A percentile compares a stretch with the other conserved stretches of the same genome.
These are phyloP conservation scores for Brachionus calyciflorus DNA, from an alignment of 1,140 invertebrate genomes.

Conservation along the genomic window DNA sequence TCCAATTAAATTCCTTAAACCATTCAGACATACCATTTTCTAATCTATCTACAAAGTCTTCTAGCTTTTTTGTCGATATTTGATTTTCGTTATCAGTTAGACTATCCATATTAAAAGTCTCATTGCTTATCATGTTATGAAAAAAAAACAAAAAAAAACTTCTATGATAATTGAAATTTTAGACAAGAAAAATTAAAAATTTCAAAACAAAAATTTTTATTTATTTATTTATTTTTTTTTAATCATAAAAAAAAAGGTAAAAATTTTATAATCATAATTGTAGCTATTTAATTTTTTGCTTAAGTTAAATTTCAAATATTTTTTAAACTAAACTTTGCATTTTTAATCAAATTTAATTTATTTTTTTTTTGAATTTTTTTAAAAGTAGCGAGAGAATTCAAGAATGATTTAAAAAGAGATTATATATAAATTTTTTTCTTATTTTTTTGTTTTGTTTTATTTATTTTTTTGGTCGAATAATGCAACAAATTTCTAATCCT, in stretches of 20 bases:
- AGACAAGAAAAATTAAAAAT: slow-evolving; percentile 11
- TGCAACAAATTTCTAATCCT: slow-evolving; percentile 27
- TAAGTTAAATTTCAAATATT: background rate
- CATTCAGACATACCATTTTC: slow-evolving; percentile 29
- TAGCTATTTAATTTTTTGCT: slow-evolving; percentile 18
- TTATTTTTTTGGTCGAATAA: too few relatives aligned
- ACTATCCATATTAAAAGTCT: background rate
- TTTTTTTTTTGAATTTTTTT: slow-evolving; percentile 3
- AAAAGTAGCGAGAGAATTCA: too few relatives aligned
- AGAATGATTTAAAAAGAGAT: too few relatives aligned
- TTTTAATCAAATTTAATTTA: background rate
- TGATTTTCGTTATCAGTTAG: background rate
- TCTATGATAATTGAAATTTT: background rate
- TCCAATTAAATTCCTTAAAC: slow-evolving; percentile 7
- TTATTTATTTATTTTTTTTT: slow-evolving; percentile 31
- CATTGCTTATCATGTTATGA: slow-evolving; percentile 13
- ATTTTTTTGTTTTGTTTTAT: too few relatives aligned
- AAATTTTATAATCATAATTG: background rate
- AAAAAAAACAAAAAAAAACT: slow-evolving; percentile 1
- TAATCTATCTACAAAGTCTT: background rate
- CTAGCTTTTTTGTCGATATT: slow-evolving; percentile 11
- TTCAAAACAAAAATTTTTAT: too few relatives aligned
- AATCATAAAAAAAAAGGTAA: too few relatives aligned
- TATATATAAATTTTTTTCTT: too few relatives aligned
- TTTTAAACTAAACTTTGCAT: slow-evolving; percentile 22